Conservation (phyloP, 2,797 vertebrate species). For the Myoxocephalus aenaeus region DNA sequence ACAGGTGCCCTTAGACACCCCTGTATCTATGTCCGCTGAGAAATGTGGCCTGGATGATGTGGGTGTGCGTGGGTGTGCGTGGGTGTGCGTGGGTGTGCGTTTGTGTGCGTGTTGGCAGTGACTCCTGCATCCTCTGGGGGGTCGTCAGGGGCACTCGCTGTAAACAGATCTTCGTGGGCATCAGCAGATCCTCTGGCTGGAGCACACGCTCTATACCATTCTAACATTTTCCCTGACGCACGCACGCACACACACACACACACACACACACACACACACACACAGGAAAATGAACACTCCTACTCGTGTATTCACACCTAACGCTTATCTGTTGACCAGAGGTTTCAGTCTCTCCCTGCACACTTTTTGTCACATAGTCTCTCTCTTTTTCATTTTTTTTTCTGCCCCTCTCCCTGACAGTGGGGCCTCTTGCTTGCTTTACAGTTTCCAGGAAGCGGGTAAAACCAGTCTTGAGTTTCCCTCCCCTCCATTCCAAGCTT, state of each 20-base stretch:
- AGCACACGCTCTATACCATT: constrained; percentile 63
- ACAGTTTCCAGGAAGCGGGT: constrained; percentile 81
- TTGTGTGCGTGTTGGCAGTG: constrained; percentile 60
- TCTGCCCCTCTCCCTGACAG: constrained; percentile 56
- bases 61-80: constrained; percentile 38
- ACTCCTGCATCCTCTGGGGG: constrained; percentile 69
- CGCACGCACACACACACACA: constrained; percentile 39
- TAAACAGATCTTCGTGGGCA: constrained; percentile 82
- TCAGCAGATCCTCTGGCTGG: constrained; percentile 68
- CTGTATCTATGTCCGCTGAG: constrained; percentile 75
- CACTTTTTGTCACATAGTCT: constrained; percentile 35
- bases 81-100: constrained; percentile 28
- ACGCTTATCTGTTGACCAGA: constrained; percentile 58
- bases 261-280: constrained; percentile 20
- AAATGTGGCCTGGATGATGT: constrained; percentile 56
- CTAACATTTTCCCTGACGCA: constrained; percentile 55
- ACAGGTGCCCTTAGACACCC: constrained; percentile 69
- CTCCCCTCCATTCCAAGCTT: constrained; percentile 73
- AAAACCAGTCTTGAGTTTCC: constrained; percentile 84
- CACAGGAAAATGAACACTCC: constrained; percentile 42
- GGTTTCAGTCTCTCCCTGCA: constrained; percentile 22
- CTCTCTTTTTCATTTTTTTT: constrained; percentile 19
- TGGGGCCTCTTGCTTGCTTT: constrained; percentile 71
- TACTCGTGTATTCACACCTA: constrained; percentile 54
- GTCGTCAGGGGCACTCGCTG: constrained; percentile 73